phyloP scores from a whole-genome alignment of 2,888 invertebrate genomes.

The Eulithis prunata region DNA sequence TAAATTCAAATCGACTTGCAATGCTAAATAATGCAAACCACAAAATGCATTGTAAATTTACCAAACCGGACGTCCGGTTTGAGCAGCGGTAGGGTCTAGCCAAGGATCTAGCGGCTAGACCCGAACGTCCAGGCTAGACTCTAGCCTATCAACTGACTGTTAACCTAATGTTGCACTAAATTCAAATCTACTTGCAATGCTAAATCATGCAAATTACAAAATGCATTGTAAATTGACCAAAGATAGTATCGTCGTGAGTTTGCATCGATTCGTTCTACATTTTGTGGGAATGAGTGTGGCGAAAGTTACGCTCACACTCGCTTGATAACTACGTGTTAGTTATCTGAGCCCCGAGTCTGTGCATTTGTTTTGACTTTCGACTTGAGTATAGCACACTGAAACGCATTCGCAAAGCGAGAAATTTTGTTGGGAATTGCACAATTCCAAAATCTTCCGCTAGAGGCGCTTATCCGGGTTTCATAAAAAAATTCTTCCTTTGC shows the following conservation, averaged over 20 bases:
- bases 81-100: too few species aligned
- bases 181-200: neutral
- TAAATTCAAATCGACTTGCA: neutral
- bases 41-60: constrained; percentile 1
- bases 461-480: too few species aligned
- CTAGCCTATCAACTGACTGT: neutral
- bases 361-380: too few species aligned
- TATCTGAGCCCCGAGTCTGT: neutral
- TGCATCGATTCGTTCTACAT: constrained; percentile 7
- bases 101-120: too few species aligned
- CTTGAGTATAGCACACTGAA: too few species aligned
- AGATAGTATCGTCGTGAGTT: neutral
- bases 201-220: neutral
- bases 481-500: too few species aligned
- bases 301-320: neutral
- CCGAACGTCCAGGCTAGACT: neutral
- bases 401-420: too few species aligned
- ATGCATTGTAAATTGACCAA: constrained; percentile 2
- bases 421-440: too few species aligned
- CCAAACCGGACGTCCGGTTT: neutral
- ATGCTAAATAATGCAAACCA: neutral
- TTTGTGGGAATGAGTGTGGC: constrained; percentile 1
- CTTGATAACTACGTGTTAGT: neutral
- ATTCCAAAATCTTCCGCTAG: too few species aligned
- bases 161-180: neutral